Evolutionary conservation across 2,888 invertebrate genomes (phyloP).

Genomic region (Lacanobia oleracea): DNA sequence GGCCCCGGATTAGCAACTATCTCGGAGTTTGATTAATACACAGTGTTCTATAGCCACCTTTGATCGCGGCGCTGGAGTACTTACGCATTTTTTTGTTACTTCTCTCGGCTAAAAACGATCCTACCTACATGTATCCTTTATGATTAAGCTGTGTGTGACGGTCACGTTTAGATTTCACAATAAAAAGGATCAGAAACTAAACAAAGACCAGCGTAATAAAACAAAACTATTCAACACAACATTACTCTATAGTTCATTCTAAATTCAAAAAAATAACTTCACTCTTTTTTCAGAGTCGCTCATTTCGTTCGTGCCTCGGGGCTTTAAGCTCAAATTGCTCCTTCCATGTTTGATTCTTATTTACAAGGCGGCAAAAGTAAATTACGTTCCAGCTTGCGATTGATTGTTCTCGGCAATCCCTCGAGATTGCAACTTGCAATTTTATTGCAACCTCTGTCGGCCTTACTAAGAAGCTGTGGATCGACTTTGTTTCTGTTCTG

Average conservation of each 20-base stretch:
- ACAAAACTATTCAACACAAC: conserved; percentile 8
- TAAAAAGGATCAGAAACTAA: background rate
- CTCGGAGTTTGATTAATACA: background rate
- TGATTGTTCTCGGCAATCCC: conserved; percentile 81
- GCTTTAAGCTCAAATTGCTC: conserved; percentile 62
- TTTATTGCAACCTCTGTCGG: conserved; percentile 72
- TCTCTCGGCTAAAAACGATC: background rate
- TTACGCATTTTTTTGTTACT: background rate
- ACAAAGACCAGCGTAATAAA: background rate
- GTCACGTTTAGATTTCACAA: background rate
- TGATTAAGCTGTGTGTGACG: too few relatives aligned
- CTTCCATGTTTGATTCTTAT: conserved; percentile 79
- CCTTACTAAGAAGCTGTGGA: conserved; percentile 49
- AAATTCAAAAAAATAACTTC: conserved; percentile 49
- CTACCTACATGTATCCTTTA: too few relatives aligned
- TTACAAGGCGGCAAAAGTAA: conserved; percentile 85
- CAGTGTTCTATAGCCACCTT: background rate
- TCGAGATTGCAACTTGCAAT: conserved; percentile 79
- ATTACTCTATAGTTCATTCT: conserved; percentile 24
- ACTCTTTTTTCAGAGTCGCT: conserved; percentile 49
- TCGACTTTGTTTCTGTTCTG: conserved; percentile 31
- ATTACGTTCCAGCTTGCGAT: conserved; percentile 81
- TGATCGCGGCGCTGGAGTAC: background rate
- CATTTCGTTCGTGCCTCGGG: conserved; percentile 57
- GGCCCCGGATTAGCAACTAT: too few relatives aligned